A percentile compares a stretch with the other conserved stretches of the same genome.
Conservation (phyloP, 2,797 vertebrate genomes). For the Coilia nasus region DNA sequence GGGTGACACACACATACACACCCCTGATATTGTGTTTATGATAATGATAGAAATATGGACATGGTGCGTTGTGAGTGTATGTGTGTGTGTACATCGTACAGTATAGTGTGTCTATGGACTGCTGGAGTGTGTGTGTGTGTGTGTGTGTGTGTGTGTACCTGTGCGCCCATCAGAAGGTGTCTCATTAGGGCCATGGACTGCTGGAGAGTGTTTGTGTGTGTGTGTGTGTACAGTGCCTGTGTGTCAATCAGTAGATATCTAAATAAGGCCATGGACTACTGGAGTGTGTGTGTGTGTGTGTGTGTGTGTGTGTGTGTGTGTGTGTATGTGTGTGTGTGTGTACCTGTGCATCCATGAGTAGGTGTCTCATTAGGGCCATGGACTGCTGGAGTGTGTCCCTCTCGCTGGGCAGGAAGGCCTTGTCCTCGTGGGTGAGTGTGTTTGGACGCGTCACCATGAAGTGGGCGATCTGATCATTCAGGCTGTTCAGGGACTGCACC, state of each 20-base stretch:
- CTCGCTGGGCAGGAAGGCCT: conserved; percentile 83
- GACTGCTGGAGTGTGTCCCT: conserved; percentile 87
- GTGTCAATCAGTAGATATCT: neutral
- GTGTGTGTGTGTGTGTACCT: conserved; percentile 76
- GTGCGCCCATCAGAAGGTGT: conserved; percentile 93
- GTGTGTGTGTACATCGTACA: neutral
- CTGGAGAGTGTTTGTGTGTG: conserved; percentile 43
- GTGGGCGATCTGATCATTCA: conserved; percentile 94
- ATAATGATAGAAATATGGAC: no score
- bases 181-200: conserved; percentile 91
- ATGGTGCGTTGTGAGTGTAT: neutral
- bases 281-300: conserved; percentile 83
- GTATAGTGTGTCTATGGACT: neutral
- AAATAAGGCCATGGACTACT: neutral
- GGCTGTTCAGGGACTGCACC: conserved; percentile 89
- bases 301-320: conserved; percentile 61
- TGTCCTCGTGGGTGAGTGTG: conserved; percentile 79
- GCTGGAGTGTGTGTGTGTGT: conserved; percentile 70
- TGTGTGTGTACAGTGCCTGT: neutral
- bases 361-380: conserved; percentile 93
- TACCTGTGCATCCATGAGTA: conserved; percentile 96
- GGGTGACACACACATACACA: no score
- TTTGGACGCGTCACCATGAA: conserved; percentile 88
- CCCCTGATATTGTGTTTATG: no score
- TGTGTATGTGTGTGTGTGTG: neutral